These are phyloP conservation scores for Arctia plantaginis DNA, from an alignment of 2,888 invertebrate species.

Conservation along the genomic window DNA sequence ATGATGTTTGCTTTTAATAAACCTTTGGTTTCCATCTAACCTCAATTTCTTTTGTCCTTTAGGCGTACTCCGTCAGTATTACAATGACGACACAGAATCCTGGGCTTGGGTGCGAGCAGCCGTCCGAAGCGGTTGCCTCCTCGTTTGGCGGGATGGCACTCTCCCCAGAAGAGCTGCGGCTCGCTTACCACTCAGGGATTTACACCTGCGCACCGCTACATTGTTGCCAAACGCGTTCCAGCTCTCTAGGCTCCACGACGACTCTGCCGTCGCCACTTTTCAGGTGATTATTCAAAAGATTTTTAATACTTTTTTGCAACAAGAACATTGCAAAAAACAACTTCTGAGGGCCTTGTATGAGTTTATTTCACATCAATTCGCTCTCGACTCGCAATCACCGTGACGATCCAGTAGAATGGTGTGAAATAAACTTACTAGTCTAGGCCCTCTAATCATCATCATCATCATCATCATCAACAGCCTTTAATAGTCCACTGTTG, in stretches of 20 bases:
- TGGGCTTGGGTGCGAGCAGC: constrained; percentile 83
- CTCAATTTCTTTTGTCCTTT: constrained; percentile 38
- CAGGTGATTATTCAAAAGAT: constrained; percentile 63
- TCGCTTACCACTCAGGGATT: constrained; percentile 74
- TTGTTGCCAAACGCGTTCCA: constrained; percentile 80
- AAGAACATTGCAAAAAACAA: not conserved
- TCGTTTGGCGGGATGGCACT: constrained; percentile 83
- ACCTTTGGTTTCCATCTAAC: not conserved
- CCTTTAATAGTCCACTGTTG: too few species aligned
- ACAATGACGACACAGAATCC: constrained; percentile 74
- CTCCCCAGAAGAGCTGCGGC: constrained; percentile 78
- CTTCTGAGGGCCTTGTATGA: not conserved
- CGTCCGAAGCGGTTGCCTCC: constrained; percentile 76
- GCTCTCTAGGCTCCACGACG: constrained; percentile 79
- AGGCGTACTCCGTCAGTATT: constrained; percentile 82
- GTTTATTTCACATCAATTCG: not conserved
- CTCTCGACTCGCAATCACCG: too few species aligned
- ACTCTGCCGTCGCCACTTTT: constrained; percentile 82
- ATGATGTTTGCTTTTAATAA: not conserved
- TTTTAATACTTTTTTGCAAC: too few species aligned
- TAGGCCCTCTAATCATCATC: too few species aligned
- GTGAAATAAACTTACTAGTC: too few species aligned
- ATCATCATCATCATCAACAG: too few species aligned
- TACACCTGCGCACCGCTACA: constrained; percentile 75
- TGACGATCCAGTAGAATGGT: too few species aligned